Conservation (phyloP, 2,113 vertebrate species). For the Alouatta palliata region DNA sequence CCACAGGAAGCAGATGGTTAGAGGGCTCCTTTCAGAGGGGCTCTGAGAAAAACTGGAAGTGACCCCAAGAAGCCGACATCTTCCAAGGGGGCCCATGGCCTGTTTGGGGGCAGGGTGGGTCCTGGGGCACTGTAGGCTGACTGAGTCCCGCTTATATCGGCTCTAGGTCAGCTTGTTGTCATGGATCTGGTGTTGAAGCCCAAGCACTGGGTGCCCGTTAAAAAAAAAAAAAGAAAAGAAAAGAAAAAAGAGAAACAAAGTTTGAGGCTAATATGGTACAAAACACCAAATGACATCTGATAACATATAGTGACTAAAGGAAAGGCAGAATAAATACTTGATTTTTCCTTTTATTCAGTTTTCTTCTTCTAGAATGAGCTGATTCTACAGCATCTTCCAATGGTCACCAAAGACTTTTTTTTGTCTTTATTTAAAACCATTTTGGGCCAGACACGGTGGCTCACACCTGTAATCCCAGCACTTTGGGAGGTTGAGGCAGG, state of each 20-base stretch:
- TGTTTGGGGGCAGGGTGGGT: neutral
- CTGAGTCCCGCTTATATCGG: neutral
- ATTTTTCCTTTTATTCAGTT: neutral
- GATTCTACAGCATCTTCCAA: neutral
- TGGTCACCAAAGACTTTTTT: neutral
- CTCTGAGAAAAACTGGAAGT: too few relatives aligned
- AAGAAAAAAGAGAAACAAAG: too few relatives aligned
- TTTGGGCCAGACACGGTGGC: neutral
- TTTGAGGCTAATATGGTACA: neutral
- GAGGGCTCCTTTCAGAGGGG: accelerated
- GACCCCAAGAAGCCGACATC: neutral
- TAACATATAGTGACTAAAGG: neutral
- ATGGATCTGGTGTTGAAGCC: accelerated
- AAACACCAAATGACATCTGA: neutral
- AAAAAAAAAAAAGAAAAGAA: too few relatives aligned
- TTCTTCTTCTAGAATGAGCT: neutral
- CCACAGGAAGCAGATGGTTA: neutral
- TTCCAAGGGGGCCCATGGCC: too few relatives aligned
- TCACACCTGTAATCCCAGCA: too few relatives aligned
- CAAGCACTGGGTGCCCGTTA: accelerated
- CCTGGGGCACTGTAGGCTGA: accelerated
- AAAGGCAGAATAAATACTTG: neutral
- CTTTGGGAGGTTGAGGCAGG: too few relatives aligned
- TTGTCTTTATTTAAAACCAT: neutral
- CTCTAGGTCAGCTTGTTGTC: neutral